Base-by-base conservation (phyloP, 2,797 vertebrate genomes). In the Selene dorsalis region DNA sequence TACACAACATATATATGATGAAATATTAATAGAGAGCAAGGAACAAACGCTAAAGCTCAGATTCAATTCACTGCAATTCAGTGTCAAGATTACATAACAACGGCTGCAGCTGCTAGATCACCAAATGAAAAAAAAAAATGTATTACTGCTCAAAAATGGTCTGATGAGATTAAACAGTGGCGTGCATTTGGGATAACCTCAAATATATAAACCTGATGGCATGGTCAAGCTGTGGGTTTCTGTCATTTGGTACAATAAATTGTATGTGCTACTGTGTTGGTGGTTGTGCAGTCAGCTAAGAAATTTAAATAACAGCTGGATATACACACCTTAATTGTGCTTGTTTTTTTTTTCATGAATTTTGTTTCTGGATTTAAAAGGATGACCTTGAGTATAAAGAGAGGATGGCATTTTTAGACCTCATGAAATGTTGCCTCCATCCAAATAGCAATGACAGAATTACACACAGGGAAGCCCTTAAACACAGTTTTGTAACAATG, bases 81-180 rank as follows among this genome's bases (percentile, higher is more conserved):
- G 39, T 62, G 66, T 64, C 48, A 50, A 32, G n/a, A 55, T 86
- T 77, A 73, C 66, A 41, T 86, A 84, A 86, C 71, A 63, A 16
- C 39, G 28, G 28, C 30, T 16, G 35, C 64, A 61, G 57, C 76
- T 53, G 59, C 26, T 68, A n/a, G 55, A n/a, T 62, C 56, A 74
- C 28, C 35, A 38, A 60, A 68, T 72, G 16, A 69, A 69, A 73
- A 73, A 75, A 69, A 69, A 73, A 68, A 69, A 58, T 22, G 3
- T 71, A 28, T 41, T 18, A 56, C 39, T 45, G 52, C 67, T 59
- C 13, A 60, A 68, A 65, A 64, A 77, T 16, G 45, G 22, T 47
- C 53, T 65, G 11, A 26, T 38, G 30, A 73, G 72, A 86, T 90
- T 87, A 80, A 73, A 66, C 14, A 3, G 10, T 16, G 17, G 39